phyloP scores from a whole-genome alignment of 2,797 vertebrate genomes.

The Semaprochilodus insignis region DNA sequence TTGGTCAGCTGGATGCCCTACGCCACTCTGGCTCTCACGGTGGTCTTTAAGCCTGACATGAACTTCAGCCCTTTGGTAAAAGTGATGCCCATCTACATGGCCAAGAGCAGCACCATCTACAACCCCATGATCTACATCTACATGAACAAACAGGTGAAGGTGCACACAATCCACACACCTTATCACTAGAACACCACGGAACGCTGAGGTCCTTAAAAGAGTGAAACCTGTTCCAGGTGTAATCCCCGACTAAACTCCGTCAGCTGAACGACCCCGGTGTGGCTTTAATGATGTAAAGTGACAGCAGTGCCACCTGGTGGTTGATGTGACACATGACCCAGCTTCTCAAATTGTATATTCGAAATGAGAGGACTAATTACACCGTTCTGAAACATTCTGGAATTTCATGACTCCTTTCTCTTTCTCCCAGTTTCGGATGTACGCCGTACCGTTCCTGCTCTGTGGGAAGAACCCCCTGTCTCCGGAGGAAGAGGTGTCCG shows the following conservation, averaged over 20 bases:
- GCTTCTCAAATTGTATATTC: no score
- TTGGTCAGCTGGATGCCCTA: slow-evolving; percentile 77
- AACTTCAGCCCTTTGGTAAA: slow-evolving; percentile 68
- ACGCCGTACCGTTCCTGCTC: slow-evolving; percentile 74
- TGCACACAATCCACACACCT: background rate
- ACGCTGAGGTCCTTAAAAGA: background rate
- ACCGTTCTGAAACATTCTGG: background rate
- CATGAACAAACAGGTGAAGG: slow-evolving; percentile 78
- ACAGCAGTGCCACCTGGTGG: slow-evolving; percentile 5
- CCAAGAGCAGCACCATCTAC: slow-evolving; percentile 79
- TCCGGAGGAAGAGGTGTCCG: slow-evolving; percentile 63
- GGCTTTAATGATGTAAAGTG: background rate
- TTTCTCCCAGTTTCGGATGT: slow-evolving; percentile 71
- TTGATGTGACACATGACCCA: background rate
- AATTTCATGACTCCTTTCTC: background rate
- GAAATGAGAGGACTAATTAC: background rate
- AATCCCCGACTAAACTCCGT: background rate
- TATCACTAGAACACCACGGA: no score
- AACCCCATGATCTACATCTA: slow-evolving; percentile 80
- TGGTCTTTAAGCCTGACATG: slow-evolving; percentile 67
- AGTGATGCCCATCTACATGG: slow-evolving; percentile 76
- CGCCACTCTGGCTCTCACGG: slow-evolving; percentile 69
- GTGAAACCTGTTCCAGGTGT: no score
- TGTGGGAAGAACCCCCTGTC: slow-evolving; percentile 66
- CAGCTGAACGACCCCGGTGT: background rate